A percentile compares a stretch with the other conserved stretches of the same genome.
phyloP scores from a whole-genome alignment of 64 coral and sea anemone species.

The Stichodactyla mertensii region DNA sequence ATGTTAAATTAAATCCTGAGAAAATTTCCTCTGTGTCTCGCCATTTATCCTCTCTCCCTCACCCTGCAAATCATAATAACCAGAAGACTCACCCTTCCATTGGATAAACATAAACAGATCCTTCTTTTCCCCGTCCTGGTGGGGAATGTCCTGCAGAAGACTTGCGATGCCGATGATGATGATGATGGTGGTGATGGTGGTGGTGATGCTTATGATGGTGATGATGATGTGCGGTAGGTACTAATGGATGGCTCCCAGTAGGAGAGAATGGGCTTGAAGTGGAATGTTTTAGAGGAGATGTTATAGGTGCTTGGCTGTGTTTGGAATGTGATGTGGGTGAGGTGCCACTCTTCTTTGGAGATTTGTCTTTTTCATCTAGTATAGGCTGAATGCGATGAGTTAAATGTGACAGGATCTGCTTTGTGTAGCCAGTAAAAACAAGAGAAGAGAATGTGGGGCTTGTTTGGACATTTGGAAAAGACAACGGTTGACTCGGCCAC shows the following conservation, averaged over 20 bases:
- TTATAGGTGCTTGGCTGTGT: conserved; percentile 22
- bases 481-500: conserved; percentile 57
- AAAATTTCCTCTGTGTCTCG: too few relatives aligned
- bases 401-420: conserved; percentile 57
- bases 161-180: conserved; percentile 1
- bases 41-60: neutral
- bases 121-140: neutral
- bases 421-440: conserved; percentile 89
- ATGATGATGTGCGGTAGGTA: conserved; percentile 20
- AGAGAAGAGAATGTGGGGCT: conserved; percentile 56
- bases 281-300: conserved; percentile 52
- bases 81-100: neutral
- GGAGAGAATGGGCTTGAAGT: conserved; percentile 45
- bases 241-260: neutral
- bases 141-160: conserved; percentile 27
- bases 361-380: conserved; percentile 50
- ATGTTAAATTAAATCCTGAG: too few relatives aligned
- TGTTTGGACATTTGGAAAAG: conserved; percentile 71
- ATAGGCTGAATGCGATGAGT: conserved; percentile 74
- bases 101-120: conserved; percentile 11
- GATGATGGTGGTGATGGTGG: conserved; percentile 30
- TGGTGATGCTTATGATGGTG: conserved; percentile 36
- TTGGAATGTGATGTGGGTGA: conserved; percentile 23
- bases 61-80: neutral
- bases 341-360: conserved; percentile 39